Base-by-base conservation (phyloP, 2,113 vertebrate genomes). In the Corythoichthys intestinalis region DNA sequence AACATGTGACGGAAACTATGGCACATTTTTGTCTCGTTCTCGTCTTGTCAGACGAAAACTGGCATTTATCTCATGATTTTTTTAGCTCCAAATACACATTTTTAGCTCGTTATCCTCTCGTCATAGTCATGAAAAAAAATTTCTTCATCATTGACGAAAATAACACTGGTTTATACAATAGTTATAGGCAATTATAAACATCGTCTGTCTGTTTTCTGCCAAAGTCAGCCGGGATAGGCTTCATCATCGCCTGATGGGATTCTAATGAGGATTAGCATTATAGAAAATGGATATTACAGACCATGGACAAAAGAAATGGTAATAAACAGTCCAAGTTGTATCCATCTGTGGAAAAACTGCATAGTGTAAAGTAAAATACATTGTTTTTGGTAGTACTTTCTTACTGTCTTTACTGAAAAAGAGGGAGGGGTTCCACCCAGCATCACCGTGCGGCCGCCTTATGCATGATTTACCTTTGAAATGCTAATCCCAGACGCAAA, bases 401-500 rank as follows among this genome's bases (percentile, higher is more conserved):
- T 53, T 28, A 28, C 20, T 28, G 20, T 56, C 20, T 56, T 56
- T 28, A 56, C 20, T 2, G 13, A 38, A 37, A 4, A 14, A 14
- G 56, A 13, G 34, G 47, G 58, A 49, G 66, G 48, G 61, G 66
- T 75, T 67, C 67, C 39, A 73, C 69, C 50, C 69, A 39, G 72
- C 79, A 62, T 78, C 66, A 52, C 82, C 73, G 72, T 81, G 62
- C 56, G 41, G 80, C 77, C 81, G 65, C 68, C 3, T 2, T 67
- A 78, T 79, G 78, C 79, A 81, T 71, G 81, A 87, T 82, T 58
- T 64, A 76, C 69, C 88, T 91, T 91, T 91, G 90, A 90, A 90
- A 88, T 90, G 90, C 85, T 87, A 90, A 92, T 92, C 73, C 78
- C 75, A 80, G 77, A 86, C 77, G 69, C 83, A 85, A 90, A 85